Evolutionary conservation across 2,888 invertebrate genomes (phyloP).

Genomic region (Myathropa florea): DNA sequence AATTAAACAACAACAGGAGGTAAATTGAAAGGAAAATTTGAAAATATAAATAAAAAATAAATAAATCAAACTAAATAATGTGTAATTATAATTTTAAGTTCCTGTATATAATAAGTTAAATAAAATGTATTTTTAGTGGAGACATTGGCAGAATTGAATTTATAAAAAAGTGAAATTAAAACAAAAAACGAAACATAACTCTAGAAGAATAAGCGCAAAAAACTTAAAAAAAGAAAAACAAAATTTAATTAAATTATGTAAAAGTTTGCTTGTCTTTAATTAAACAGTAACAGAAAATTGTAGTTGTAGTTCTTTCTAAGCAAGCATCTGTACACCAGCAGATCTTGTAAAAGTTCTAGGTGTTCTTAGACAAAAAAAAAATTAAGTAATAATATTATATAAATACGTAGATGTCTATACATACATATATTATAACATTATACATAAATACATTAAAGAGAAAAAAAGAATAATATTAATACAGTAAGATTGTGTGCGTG

Average conservation of each 20-base stretch:
- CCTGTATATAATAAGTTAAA: constrained; percentile 79
- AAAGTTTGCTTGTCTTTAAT: constrained; percentile 68
- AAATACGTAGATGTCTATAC: constrained; percentile 69
- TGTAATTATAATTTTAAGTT: constrained; percentile 78
- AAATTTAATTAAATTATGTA: constrained; percentile 57
- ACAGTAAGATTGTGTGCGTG: constrained; percentile 70
- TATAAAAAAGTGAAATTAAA: constrained; percentile 40
- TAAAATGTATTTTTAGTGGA: constrained; percentile 54
- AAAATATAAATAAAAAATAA: constrained; percentile 34
- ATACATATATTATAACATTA: constrained; percentile 48
- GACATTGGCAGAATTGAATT: constrained; percentile 46
- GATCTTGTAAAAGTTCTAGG: constrained; percentile 66
- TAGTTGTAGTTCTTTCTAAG: constrained; percentile 63
- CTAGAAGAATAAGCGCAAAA: constrained; percentile 15
- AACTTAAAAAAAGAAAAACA: constrained; percentile 25
- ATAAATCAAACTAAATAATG: constrained; percentile 59
- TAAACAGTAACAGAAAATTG: constrained; percentile 33
- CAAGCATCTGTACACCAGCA: constrained; percentile 58
- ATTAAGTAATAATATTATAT: constrained; percentile 57
- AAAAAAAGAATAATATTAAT: constrained; percentile 53
- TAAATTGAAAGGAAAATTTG: constrained; percentile 39
- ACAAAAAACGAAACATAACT: constrained; percentile 32
- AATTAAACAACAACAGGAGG: neutral
- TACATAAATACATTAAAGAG: constrained; percentile 51
- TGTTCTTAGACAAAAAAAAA: constrained; percentile 57